Evolutionary conservation across 2,797 vertebrate species (phyloP).

Genomic region (Crax fasciolata): DNA sequence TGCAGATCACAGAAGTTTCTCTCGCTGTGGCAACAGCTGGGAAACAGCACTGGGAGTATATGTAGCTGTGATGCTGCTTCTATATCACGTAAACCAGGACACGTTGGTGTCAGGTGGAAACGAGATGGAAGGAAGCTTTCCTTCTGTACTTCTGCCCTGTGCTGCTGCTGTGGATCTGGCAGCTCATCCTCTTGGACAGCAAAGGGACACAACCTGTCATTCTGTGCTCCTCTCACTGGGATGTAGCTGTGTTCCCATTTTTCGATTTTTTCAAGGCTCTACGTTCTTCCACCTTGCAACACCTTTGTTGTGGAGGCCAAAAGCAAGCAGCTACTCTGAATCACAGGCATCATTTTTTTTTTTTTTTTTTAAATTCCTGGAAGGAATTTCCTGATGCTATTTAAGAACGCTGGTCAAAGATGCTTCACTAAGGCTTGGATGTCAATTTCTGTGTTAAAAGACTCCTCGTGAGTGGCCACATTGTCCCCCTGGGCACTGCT

Average conservation of each 20-base stretch:
- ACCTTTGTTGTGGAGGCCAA: not conserved
- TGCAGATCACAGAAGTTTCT: not conserved
- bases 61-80: not conserved
- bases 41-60: not conserved
- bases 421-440: not conserved
- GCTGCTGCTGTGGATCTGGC: not conserved
- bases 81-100: rapidly evolving
- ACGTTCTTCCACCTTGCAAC: not conserved
- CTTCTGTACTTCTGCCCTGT: not conserved
- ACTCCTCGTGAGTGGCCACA: not conserved
- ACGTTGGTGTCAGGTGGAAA: not conserved
- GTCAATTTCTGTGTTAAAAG: not conserved
- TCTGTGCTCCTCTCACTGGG: not conserved
- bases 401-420: not conserved
- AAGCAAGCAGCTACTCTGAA: not conserved
- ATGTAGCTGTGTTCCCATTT: not conserved
- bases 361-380: not conserved
- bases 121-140: rapidly evolving
- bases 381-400: not conserved
- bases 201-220: not conserved
- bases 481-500: not conserved
- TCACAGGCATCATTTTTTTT: not conserved
- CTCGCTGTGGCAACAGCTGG: not conserved
- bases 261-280: not conserved
- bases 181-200: not conserved